These are phyloP conservation scores for Philantomba maxwellii DNA, from an alignment of 2,113 vertebrate genomes.

Conservation along the genomic window DNA sequence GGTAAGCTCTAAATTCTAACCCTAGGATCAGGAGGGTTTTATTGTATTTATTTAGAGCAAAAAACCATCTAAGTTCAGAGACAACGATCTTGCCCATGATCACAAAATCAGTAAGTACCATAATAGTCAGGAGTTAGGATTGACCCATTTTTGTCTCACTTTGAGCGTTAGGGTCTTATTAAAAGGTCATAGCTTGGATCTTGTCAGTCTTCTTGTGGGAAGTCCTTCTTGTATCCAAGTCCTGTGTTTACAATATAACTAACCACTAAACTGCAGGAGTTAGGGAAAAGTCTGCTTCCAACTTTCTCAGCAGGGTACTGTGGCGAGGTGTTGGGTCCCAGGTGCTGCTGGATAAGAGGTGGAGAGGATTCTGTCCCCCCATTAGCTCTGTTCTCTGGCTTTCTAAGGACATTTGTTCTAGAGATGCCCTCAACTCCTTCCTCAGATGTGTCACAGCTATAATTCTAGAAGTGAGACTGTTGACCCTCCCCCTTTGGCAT, in stretches of 20 bases:
- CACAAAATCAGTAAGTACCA: background rate
- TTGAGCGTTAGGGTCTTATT: background rate
- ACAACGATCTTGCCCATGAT: background rate
- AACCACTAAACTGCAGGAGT: background rate
- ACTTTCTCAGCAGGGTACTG: background rate
- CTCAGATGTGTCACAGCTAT: background rate
- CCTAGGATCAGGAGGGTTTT: background rate
- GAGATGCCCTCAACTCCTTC: background rate
- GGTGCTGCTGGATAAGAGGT: background rate
- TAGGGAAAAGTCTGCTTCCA: background rate
- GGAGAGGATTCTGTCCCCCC: background rate
- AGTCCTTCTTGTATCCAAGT: no score
- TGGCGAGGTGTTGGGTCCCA: background rate
- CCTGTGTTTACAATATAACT: background rate
- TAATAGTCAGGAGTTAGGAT: background rate
- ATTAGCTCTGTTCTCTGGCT: background rate
- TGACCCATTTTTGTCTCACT: background rate
- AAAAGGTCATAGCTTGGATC: background rate
- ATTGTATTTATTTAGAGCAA: background rate
- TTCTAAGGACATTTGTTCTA: background rate
- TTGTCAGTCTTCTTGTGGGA: background rate
- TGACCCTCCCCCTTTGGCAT: background rate
- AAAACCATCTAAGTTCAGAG: background rate
- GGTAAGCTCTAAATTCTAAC: background rate
- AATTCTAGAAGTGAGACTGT: background rate